phyloP scores from a whole-genome alignment of 2,113 vertebrate genomes.

The Coturnix japonica region DNA sequence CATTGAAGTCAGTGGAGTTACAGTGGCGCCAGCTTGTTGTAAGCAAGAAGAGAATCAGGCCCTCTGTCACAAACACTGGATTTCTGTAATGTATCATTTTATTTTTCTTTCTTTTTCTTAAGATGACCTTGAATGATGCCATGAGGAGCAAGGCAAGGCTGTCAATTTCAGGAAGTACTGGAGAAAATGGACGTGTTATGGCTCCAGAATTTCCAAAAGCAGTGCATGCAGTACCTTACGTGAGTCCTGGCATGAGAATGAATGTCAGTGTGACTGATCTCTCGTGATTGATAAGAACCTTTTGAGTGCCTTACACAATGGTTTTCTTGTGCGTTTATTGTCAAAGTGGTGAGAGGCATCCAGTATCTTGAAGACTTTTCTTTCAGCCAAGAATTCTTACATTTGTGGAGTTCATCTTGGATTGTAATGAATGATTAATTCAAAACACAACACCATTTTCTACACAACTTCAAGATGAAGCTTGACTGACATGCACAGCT shows the following conservation, averaged over 20 bases:
- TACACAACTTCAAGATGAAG: conserved; percentile 80
- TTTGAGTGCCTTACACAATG: conserved; percentile 99
- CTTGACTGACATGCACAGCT: conserved; percentile 86
- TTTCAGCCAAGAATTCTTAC: conserved; percentile 86
- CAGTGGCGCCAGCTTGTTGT: neutral
- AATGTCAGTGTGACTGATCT: conserved; percentile 99
- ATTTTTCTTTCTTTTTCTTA: conserved; percentile 78
- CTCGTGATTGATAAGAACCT: conserved; percentile 96
- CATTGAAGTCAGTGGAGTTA: conserved; percentile 60
- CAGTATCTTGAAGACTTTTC: conserved; percentile 86
- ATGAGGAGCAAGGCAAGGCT: conserved; percentile 97
- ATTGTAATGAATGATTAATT: conserved; percentile 80
- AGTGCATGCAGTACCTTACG: conserved; percentile 96
- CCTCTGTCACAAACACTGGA: conserved; percentile 8
- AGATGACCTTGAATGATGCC: conserved; percentile 96
- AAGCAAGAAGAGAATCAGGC: conserved; percentile 66
- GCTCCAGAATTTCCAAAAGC: conserved; percentile 99
- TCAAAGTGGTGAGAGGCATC: conserved; percentile 89
- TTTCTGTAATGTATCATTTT: conserved; percentile 67
- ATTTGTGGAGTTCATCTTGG: conserved; percentile 83
- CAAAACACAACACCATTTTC: conserved; percentile 82
- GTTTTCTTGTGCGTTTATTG: conserved; percentile 91
- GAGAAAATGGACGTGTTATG: conserved; percentile 98
- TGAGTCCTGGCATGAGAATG: conserved; percentile 98
- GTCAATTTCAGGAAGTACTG: conserved; percentile 98